phyloP scores from a whole-genome alignment of 2,888 invertebrate species.

The Agonum fuliginosum region DNA sequence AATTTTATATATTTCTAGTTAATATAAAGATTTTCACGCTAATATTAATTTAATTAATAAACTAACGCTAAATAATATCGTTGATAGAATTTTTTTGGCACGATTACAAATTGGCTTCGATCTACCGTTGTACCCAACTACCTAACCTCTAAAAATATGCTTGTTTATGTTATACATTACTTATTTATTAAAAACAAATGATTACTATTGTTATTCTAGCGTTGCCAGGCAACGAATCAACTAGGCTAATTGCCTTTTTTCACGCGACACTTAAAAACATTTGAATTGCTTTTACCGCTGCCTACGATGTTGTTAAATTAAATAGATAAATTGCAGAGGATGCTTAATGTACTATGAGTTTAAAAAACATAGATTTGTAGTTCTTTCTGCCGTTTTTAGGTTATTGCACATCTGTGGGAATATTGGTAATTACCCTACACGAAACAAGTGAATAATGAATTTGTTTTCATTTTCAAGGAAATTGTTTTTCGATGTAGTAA shows the following conservation, averaged over 20 bases:
- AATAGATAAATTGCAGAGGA: constrained; percentile 56
- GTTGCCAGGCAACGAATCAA: constrained; percentile 24
- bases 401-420: background rate
- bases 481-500: constrained; percentile 3
- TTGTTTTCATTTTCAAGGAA: background rate
- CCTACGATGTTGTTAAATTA: constrained; percentile 52
- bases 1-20: background rate
- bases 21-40: too few relatives aligned
- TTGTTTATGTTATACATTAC: too few relatives aligned
- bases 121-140: too few relatives aligned
- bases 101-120: background rate
- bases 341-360: constrained; percentile 7
- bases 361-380: constrained; percentile 22
- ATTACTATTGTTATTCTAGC: background rate
- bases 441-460: background rate
- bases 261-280: constrained; percentile 42
- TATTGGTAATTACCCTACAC: constrained; percentile 4
- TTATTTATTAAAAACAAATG: constrained; percentile 5
- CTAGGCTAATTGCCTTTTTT: constrained; percentile 53
- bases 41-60: background rate
- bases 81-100: constrained; percentile 3
- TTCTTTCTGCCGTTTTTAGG: background rate
- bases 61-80: too few relatives aligned
- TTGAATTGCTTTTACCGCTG: constrained; percentile 26
- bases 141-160: background rate